Percentiles rank a stretch among this genome's conserved stretches.
Conservation (phyloP, 2,113 vertebrate species). For the Solea senegalensis region DNA sequence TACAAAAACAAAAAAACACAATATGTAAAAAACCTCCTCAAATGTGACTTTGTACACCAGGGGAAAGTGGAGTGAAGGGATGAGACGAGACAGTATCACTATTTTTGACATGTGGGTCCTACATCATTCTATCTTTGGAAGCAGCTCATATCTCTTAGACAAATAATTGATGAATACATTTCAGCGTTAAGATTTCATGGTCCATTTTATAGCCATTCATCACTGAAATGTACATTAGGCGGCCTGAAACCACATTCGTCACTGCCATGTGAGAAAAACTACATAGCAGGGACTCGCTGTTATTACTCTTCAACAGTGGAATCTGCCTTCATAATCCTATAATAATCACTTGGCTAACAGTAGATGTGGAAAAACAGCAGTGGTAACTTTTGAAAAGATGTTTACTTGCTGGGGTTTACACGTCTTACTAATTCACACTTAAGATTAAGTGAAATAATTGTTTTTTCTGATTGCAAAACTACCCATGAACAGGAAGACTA, state of each 20-base stretch:
- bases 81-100: not conserved
- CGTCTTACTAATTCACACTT: not conserved
- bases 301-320: not conserved
- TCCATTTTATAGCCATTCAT: constrained; percentile 29
- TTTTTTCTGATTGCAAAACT: not conserved
- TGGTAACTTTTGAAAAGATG: not conserved
- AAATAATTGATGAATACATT: constrained; percentile 57
- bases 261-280: constrained; percentile 36
- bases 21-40: constrained; percentile 6
- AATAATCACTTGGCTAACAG: not conserved
- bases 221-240: constrained; percentile 39
- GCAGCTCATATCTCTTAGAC: constrained; percentile 34
- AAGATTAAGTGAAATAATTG: no score
- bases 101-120: constrained; percentile 34
- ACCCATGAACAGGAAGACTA: not conserved
- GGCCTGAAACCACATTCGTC: constrained; percentile 43
- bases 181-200: constrained; percentile 29
- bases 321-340: not conserved
- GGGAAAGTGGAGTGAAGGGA: not conserved
- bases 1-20: not conserved
- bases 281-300: constrained; percentile 4
- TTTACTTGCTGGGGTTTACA: not conserved
- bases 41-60: not conserved
- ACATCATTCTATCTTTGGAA: constrained; percentile 58
- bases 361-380: not conserved